Conservation (phyloP, 2,797 vertebrate species). For the Melanotaenia parkinsoni region DNA sequence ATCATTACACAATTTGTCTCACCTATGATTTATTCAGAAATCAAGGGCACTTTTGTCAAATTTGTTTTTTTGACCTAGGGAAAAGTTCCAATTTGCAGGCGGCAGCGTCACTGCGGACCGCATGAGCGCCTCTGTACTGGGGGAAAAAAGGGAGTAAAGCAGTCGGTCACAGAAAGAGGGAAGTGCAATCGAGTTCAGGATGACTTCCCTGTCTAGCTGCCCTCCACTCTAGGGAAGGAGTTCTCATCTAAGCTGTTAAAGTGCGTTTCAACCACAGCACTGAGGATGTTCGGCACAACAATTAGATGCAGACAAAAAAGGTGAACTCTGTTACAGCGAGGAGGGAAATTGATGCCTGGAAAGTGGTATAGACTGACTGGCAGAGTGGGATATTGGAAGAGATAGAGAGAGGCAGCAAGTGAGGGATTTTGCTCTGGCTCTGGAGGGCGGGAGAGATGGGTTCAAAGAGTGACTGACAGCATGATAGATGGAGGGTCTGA, state of each 20-base stretch:
- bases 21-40: conserved; percentile 11
- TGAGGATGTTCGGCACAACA: conserved; percentile 45
- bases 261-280: conserved; percentile 30
- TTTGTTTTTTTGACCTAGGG: conserved; percentile 33
- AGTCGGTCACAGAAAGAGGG: conserved; percentile 52
- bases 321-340: conserved; percentile 32
- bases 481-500: conserved; percentile 66
- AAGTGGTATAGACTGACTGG: conserved; percentile 49
- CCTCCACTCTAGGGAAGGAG: conserved; percentile 40
- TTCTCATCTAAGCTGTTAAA: conserved; percentile 38
- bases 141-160: conserved; percentile 25
- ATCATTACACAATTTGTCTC: background rate
- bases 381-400: conserved; percentile 64
- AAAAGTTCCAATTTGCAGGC: conserved; percentile 47
- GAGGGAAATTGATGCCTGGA: conserved; percentile 39
- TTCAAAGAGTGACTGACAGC: conserved; percentile 68
- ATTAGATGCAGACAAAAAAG: conserved; percentile 55
- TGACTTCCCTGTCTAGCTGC: conserved; percentile 65
- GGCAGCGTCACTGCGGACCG: conserved; percentile 29
- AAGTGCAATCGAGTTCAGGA: conserved; percentile 67
- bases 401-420: conserved; percentile 49
- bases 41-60: conserved; percentile 25
- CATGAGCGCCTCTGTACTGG: conserved; percentile 43
- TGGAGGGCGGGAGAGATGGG: conserved; percentile 43
- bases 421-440: conserved; percentile 47